phyloP scores from a whole-genome alignment of 2,888 invertebrate genomes.

The Gari tellinella region DNA sequence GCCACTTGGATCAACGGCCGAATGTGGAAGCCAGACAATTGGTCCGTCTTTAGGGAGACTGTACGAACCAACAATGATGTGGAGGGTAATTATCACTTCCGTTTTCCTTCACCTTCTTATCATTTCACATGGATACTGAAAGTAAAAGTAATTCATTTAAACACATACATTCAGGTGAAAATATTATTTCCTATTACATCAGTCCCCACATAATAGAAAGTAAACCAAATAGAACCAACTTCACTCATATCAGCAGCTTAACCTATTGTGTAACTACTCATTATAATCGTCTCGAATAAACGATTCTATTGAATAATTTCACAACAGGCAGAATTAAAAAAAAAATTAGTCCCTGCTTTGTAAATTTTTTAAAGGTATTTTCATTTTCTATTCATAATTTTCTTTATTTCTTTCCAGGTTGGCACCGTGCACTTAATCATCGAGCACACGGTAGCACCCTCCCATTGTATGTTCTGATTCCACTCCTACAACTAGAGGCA shows the following conservation, averaged over 20 bases:
- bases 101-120: no score
- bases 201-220: no score
- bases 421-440: constrained; percentile 18
- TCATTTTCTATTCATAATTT: background rate
- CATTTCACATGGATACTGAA: no score
- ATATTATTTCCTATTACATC: no score
- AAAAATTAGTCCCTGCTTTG: background rate
- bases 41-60: constrained; percentile 15
- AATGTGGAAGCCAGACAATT: constrained; percentile 18
- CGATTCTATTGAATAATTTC: no score
- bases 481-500: background rate
- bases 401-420: constrained; percentile 4
- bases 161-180: no score
- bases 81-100: constrained; percentile 3
- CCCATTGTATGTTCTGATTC: constrained; percentile 19
- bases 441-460: background rate
- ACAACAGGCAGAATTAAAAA: background rate
- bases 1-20: constrained; percentile 12
- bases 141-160: no score
- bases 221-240: no score
- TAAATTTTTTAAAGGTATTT: no score
- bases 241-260: no score
- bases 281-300: no score
- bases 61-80: constrained; percentile 32
- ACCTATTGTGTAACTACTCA: no score